Evolutionary conservation across 2,797 vertebrate species (phyloP).

Genomic region (Pyrocephalus nanus): DNA sequence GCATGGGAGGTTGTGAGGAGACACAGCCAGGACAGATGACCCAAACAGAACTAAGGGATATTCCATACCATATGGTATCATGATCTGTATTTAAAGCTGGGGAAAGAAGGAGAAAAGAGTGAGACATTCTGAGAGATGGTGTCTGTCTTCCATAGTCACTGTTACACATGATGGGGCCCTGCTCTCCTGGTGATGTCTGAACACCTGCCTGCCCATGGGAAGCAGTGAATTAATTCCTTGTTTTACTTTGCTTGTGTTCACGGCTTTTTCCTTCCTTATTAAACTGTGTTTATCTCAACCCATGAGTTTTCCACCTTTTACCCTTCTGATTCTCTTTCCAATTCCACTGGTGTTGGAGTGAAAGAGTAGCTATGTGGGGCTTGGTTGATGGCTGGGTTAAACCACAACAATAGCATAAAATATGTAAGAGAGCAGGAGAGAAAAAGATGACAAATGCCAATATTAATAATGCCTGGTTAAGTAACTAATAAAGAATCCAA

Average conservation of each 20-base stretch:
- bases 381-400: neutral
- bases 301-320: neutral
- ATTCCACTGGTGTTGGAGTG: too few species aligned
- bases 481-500: neutral
- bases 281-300: neutral
- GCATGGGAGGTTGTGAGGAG: neutral
- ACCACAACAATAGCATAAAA: neutral
- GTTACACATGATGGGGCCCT: accelerated
- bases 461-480: neutral
- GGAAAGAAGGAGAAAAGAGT: neutral
- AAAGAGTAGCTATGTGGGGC: neutral
- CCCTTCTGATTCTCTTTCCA: accelerated
- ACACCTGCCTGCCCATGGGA: neutral
- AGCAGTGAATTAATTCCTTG: neutral
- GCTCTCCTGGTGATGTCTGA: neutral
- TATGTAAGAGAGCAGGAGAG: neutral
- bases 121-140: neutral
- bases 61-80: neutral
- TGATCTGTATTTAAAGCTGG: accelerated
- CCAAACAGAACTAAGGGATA: neutral
- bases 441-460: neutral
- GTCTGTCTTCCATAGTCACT: neutral
- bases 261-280: neutral
- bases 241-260: neutral
- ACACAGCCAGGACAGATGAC: neutral